Base-by-base conservation (phyloP, 2,113 vertebrate genomes). In the Pholis gunnellus region DNA sequence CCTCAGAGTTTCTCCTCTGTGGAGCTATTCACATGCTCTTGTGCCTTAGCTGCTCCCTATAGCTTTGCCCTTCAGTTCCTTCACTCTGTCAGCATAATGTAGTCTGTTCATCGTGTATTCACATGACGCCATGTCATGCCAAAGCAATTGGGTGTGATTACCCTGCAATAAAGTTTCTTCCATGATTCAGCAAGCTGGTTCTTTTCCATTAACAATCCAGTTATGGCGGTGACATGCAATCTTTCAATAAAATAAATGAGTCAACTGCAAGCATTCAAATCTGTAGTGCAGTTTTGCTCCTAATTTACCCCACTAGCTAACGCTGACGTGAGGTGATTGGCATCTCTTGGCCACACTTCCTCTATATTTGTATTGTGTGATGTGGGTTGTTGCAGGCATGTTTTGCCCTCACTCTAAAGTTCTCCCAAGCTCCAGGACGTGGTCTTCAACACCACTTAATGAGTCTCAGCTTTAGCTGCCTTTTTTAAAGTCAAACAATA, bases 41-140 rank as follows among this genome's bases (percentile, higher is more conserved):
- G 6, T 40, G 9, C 38, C 38, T 9, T 9, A 40, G 40, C 40
- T 40, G 8, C 40, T 40, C 40, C 40, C 40, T 40, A 40, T 7
- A 7, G 7, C 40, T 40, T 40, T 7, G 40, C 40, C 40, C 40
- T 40, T 40, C 40, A 40, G 40, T 10, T 40, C 40, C 40, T 40
- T 40, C 52, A 94, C 94, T 87, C 95, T 96, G 96, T 99, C 97
- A 80, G 98, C 97, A 0, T 99, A 99, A 92, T 97, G 95, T 83
- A 99, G 93, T 0, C 98, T 99, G 89, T 99, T 99, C 90, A 99
- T 95, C 20, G 97, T 98, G 73, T 99, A 99, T 82, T 99, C 98
- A 83, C 98, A 99, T 6, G 97, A 99, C 82, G 85, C 90, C 95
- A 99, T 97, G 73, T 97, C 96, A n/a, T 15, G 98, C 97, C 98